Percentiles rank a stretch among this genome's conserved stretches.
These are phyloP conservation scores for Stomorhina lunata DNA, from an alignment of 2,888 invertebrate genomes.

Conservation along the genomic window DNA sequence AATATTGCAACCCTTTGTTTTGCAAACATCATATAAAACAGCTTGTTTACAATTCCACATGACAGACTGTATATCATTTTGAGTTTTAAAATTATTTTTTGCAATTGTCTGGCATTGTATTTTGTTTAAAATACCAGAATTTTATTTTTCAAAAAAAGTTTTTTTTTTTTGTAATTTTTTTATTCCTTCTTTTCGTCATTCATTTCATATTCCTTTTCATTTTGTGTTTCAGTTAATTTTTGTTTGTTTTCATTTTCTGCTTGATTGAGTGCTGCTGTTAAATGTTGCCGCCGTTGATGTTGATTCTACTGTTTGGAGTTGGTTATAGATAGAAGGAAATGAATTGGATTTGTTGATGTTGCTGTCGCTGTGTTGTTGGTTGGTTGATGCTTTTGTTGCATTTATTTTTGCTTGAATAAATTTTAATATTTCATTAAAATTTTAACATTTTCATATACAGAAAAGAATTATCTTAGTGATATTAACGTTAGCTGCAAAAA, in stretches of 20 bases:
- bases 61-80: conserved; percentile 45
- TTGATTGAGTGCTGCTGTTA: conserved; percentile 67
- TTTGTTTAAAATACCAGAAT: conserved; percentile 34
- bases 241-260: conserved; percentile 68
- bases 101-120: conserved; percentile 40
- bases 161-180: conserved; percentile 44
- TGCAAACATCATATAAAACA: not conserved
- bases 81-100: conserved; percentile 19
- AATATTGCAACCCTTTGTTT: not conserved
- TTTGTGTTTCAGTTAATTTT: conserved; percentile 51
- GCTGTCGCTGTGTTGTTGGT: no score
- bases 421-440: conserved; percentile 67
- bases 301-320: conserved; percentile 29
- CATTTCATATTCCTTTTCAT: conserved; percentile 30
- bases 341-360: conserved; percentile 33
- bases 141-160: conserved; percentile 11
- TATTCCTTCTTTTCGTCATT: conserved; percentile 12
- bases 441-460: conserved; percentile 55
- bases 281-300: conserved; percentile 54
- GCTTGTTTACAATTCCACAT: conserved; percentile 26
- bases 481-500: no score
- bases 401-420: conserved; percentile 61
- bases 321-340: conserved; percentile 5
- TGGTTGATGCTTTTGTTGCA: conserved; percentile 29
- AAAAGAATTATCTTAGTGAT: not conserved